Evolutionary conservation across 2,113 vertebrate species (phyloP), one percentile per base, ranked within the genome.

Genomic region (Burhinus bistriatus): DNA sequence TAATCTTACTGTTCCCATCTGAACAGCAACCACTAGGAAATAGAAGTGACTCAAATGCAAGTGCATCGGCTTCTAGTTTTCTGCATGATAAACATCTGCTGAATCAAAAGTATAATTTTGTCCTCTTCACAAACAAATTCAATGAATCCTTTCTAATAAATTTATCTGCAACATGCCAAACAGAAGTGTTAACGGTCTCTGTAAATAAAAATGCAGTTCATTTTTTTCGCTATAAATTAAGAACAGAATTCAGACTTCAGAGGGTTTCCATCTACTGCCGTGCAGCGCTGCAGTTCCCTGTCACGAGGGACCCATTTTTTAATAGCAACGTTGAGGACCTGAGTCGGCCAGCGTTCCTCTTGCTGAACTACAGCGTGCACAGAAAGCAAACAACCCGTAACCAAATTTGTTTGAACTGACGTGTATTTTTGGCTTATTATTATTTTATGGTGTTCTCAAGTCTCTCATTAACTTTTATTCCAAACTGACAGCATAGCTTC

Each of bases 241-340:
- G 42, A 58, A 29, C 20, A 57, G 32, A 76, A 87, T 49, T 70
- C 18, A 89, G 79, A 90, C n/a, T 42, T 78, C 44, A 82, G 40
- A 69, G 15, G 4, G 2, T 61, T 89, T 32, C 51, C 22, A 77
- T 34, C 29, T 65, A 34, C 65, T 32, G 32, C 42, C 34, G 23
- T 0, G 4, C 44, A 47, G 30, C 3, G 25, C 11, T 79, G 73
- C 0, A 0, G 52, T 25, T 6, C 18, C 51, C 57, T 8, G 2
- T 59, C 30, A 59, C 58, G 14, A 87, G 42, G 23, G 65, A 51
- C 23, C 7, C 42, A 17, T 55, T 62, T 52, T 52, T 96, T 51
- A 72, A 87, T 5, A 72, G 45, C 38, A 83, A 32, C 14, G 21
- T 0, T 23, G 49, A 70, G 54, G 54, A 36, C 59, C 27, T 1